phyloP scores from a whole-genome alignment of 2,113 vertebrate genomes.

The Triplophysa dalaica region DNA sequence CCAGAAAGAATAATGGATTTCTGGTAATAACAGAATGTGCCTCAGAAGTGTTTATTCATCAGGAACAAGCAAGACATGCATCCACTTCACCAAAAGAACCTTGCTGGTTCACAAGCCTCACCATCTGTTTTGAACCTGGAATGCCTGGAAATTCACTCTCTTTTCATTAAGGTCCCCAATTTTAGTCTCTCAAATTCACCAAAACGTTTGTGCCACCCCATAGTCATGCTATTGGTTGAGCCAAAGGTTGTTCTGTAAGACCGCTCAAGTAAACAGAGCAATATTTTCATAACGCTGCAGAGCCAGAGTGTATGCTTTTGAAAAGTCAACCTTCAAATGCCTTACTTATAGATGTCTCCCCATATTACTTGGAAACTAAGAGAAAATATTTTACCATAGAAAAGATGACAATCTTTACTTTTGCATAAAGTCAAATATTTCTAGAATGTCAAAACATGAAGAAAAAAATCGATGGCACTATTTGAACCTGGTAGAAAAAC shows the following conservation, averaged over 20 bases:
- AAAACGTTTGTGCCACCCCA: background rate
- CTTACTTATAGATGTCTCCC: background rate
- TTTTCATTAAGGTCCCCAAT: no score
- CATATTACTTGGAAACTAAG: no score
- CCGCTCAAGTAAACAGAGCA: background rate
- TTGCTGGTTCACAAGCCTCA: no score
- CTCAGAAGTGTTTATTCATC: no score
- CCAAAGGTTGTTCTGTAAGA: background rate
- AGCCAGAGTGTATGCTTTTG: background rate
- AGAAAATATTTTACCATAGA: background rate
- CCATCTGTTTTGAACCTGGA: no score
- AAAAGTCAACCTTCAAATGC: background rate
- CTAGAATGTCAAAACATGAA: background rate
- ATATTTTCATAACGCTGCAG: background rate
- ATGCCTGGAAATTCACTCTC: no score
- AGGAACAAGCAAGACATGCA: no score
- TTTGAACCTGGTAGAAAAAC: background rate
- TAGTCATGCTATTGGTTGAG: background rate
- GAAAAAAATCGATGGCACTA: background rate
- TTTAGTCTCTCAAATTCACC: no score
- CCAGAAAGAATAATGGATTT: conserved; percentile 9
- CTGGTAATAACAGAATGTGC: background rate
- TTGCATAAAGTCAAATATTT: background rate
- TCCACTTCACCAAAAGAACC: no score
- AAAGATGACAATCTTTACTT: background rate